These are phyloP conservation scores for Alligator sinensis DNA, from an alignment of 2,113 vertebrate genomes.

Conservation along the genomic window DNA sequence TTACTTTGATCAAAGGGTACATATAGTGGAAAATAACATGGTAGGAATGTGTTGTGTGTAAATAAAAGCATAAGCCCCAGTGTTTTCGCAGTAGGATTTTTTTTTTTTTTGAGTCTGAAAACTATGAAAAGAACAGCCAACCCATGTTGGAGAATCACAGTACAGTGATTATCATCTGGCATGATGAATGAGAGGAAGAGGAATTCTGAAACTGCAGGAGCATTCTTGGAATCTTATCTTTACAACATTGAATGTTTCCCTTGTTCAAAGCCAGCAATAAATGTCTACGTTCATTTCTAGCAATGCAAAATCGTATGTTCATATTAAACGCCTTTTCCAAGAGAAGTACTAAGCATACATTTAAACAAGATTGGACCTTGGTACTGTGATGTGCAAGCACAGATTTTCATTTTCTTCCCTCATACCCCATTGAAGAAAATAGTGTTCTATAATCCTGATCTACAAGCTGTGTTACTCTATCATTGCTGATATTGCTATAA, in stretches of 20 bases:
- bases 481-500: too few relatives aligned
- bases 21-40: background rate
- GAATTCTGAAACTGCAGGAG: background rate
- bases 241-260: background rate
- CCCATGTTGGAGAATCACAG: background rate
- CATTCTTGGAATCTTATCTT: background rate
- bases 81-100: background rate
- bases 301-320: background rate
- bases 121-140: background rate
- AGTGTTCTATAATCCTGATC: background rate
- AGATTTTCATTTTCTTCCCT: background rate
- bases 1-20: background rate
- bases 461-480: too few relatives aligned
- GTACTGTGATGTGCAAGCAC: background rate
- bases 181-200: background rate
- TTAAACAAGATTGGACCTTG: background rate
- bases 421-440: background rate
- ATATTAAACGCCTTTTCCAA: background rate
- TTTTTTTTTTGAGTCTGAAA: background rate
- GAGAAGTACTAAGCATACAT: background rate
- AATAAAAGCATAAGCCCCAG: background rate
- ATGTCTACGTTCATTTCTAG: background rate
- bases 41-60: background rate
- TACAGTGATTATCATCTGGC: background rate
- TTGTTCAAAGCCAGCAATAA: background rate